Evolutionary conservation across 2,888 invertebrate genomes (phyloP).

Genomic region (Dolichomitus sp.): DNA sequence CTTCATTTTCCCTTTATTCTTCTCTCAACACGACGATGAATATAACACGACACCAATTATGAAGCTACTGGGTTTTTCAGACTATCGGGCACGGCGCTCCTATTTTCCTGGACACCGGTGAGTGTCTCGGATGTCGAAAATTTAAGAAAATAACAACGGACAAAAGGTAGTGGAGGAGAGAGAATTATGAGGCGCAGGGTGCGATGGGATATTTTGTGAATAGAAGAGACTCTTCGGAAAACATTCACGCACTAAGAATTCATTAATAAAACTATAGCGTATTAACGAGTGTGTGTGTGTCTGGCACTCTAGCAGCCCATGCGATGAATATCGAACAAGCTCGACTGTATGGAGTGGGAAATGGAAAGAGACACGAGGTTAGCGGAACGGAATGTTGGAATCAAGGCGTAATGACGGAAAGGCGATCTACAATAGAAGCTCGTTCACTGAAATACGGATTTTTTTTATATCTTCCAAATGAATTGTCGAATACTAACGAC

Average conservation of each 20-base stretch:
- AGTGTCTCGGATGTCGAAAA: conserved; percentile 35
- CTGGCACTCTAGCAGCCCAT: conserved; percentile 7
- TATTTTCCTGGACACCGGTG: conserved; percentile 37
- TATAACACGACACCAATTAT: conserved; percentile 63
- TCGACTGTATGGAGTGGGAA: background rate
- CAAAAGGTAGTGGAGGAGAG: conserved; percentile 2
- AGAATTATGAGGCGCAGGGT: conserved; percentile 12
- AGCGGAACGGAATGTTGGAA: background rate
- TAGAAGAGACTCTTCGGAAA: conserved; percentile 52
- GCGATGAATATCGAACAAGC: conserved; percentile 32
- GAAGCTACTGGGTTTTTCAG: conserved; percentile 40
- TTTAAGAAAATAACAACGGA: background rate
- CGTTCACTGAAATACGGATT: background rate
- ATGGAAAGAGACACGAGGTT: conserved; percentile 1
- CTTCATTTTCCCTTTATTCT: conserved; percentile 13
- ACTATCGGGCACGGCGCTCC: conserved; percentile 21
- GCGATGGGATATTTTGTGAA: conserved; percentile 47
- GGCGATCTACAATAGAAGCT: background rate
- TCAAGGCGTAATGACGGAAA: background rate
- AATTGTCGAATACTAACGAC: background rate
- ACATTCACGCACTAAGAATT: conserved; percentile 54
- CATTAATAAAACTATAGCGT: conserved; percentile 63
- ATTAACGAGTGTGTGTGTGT: conserved; percentile 22
- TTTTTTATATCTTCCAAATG: background rate
- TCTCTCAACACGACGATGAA: conserved; percentile 49